These are phyloP conservation scores for Graphium colonna DNA, from an alignment of 2,888 invertebrate species.

Conservation along the genomic window DNA sequence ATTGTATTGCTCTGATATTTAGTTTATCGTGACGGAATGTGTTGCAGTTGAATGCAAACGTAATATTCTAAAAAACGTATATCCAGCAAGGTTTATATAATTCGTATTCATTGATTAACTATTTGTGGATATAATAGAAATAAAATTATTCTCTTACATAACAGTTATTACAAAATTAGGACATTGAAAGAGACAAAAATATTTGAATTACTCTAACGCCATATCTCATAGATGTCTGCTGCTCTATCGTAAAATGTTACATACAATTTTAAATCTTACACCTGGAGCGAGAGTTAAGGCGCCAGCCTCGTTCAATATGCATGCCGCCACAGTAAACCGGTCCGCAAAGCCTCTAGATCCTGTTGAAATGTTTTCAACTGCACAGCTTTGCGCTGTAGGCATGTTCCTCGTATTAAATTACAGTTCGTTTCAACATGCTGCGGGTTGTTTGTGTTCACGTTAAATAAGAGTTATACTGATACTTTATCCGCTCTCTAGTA, in stretches of 20 bases:
- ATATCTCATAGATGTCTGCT: too few species aligned
- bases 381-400: conserved; percentile 20
- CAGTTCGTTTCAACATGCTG: conserved; percentile 15
- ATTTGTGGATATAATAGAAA: too few species aligned
- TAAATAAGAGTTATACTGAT: conserved; percentile 10
- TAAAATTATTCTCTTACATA: too few species aligned
- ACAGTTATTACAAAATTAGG: too few species aligned
- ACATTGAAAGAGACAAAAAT: too few species aligned
- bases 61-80: too few species aligned
- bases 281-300: conserved; percentile 12
- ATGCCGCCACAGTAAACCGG: conserved; percentile 19
- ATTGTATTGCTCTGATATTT: too few species aligned
- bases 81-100: too few species aligned
- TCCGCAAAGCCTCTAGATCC: conserved; percentile 22
- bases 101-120: too few species aligned
- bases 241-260: conserved; percentile 3
- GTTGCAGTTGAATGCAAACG: too few species aligned
- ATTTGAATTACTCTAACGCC: too few species aligned
- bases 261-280: conserved; percentile 18
- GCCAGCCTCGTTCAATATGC: conserved; percentile 19
- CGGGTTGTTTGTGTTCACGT: conserved; percentile 6
- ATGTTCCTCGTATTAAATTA: conserved; percentile 17
- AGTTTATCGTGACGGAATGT: too few species aligned
- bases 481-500: not conserved
- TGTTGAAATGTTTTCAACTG: conserved; percentile 25